These are phyloP conservation scores for Scaptodrosophila latifasciaeformis DNA, from an alignment of 2,888 invertebrate genomes.

Conservation along the genomic window DNA sequence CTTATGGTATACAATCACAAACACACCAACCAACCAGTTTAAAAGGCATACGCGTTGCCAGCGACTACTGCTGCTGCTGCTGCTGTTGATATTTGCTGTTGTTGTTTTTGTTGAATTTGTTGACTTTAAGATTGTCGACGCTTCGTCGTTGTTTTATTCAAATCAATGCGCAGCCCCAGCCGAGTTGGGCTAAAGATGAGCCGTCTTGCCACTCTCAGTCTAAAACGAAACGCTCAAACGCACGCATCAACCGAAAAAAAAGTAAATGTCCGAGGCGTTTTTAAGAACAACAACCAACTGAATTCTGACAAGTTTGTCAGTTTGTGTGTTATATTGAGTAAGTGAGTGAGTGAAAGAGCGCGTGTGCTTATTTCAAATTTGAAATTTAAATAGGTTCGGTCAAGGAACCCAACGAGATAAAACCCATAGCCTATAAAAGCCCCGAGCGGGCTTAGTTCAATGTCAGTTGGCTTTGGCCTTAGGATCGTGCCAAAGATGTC, in stretches of 20 bases:
- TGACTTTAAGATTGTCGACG: slow-evolving; percentile 27
- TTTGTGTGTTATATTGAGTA: no score
- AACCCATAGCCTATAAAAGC: slow-evolving; percentile 1
- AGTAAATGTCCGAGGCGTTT: neutral
- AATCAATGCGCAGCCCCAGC: slow-evolving; percentile 28
- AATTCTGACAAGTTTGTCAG: no score
- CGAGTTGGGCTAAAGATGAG: slow-evolving; percentile 56
- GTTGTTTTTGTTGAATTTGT: neutral
- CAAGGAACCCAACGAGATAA: no score
- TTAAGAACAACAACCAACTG: slow-evolving; percentile 1
- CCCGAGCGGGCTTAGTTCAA: neutral
- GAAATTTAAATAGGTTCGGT: slow-evolving; percentile 30
- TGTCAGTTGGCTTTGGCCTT: neutral
- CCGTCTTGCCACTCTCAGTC: slow-evolving; percentile 44
- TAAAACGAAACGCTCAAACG: slow-evolving; percentile 54
- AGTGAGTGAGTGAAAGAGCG: no score
- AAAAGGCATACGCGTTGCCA: neutral
- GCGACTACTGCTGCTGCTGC: slow-evolving; percentile 5
- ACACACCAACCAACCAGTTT: slow-evolving; percentile 55
- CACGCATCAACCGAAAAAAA: slow-evolving; percentile 37
- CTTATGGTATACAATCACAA: no score
- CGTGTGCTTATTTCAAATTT: slow-evolving; percentile 16
- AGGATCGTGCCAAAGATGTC: slow-evolving; percentile 34
- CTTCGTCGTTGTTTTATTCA: slow-evolving; percentile 55
- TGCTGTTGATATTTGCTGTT: neutral